A percentile compares a stretch with the other conserved stretches of the same genome.
Evolutionary conservation across 2,888 invertebrate species (phyloP).

Genomic region (Entomobrya proxima): DNA sequence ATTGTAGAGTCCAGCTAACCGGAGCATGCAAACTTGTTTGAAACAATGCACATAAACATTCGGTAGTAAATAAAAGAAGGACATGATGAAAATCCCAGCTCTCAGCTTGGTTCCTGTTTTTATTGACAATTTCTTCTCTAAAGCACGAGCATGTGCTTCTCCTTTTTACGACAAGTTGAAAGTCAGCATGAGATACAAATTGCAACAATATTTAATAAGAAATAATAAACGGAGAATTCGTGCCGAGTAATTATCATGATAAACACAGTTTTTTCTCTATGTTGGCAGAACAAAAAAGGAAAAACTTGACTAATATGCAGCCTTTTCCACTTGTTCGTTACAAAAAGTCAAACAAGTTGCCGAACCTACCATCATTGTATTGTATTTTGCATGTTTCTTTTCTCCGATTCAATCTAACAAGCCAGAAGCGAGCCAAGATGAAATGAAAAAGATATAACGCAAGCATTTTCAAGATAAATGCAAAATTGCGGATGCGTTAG

Average conservation of each 20-base stretch:
- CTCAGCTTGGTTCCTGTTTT: no score
- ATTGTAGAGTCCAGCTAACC: background rate
- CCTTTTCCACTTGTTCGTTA: slow-evolving; percentile 1
- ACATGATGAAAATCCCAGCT: no score
- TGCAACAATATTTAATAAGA: slow-evolving; percentile 39
- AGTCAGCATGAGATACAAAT: slow-evolving; percentile 57
- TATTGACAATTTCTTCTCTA: background rate
- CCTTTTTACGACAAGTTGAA: background rate
- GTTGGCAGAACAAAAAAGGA: background rate
- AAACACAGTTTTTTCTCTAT: slow-evolving; percentile 31
- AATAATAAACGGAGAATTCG: slow-evolving; percentile 19
- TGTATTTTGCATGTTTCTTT: slow-evolving; percentile 8
- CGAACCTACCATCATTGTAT: slow-evolving; percentile 45
- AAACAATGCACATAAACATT: background rate
- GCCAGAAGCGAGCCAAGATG: slow-evolving; percentile 18
- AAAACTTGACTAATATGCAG: background rate
- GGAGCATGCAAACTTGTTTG: slow-evolving; percentile 18
- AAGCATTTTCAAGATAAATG: no score
- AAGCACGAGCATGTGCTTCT: slow-evolving; percentile 19
- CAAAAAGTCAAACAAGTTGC: slow-evolving; percentile 50
- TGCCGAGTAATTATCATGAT: slow-evolving; percentile 56
- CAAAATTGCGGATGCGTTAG: no score
- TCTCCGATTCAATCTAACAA: slow-evolving; percentile 9
- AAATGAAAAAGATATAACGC: no score
- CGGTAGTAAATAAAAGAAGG: no score